These are phyloP conservation scores for Oryzias melastigma DNA, from an alignment of 2,113 vertebrate genomes.

Conservation along the genomic window DNA sequence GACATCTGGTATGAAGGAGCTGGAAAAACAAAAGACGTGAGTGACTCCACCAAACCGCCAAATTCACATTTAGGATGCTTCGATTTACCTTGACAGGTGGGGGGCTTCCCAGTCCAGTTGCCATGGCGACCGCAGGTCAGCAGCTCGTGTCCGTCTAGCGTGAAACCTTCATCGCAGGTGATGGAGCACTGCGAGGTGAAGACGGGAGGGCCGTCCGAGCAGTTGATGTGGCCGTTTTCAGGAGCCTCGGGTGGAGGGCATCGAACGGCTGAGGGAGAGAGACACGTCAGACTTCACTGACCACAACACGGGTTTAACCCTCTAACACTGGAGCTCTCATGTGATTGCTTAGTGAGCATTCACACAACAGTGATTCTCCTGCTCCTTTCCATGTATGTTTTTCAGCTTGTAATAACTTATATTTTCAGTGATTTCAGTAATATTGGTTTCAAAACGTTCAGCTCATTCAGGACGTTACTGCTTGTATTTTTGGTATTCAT, in stretches of 20 bases:
- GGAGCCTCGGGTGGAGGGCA: conserved; percentile 54
- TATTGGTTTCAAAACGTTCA: too few species aligned
- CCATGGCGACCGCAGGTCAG: conserved; percentile 59
- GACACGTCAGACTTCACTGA: not conserved
- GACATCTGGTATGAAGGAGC: conserved; percentile 2
- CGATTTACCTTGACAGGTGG: conserved; percentile 65
- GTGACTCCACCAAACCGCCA: not conserved
- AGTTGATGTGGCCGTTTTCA: conserved; percentile 58
- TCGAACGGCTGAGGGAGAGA: conserved; percentile 41
- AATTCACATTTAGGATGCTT: not conserved
- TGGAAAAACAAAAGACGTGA: conserved; percentile 37
- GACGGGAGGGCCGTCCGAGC: conserved; percentile 36
- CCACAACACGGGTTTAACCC: too few species aligned
- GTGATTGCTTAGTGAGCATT: too few species aligned
- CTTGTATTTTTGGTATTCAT: too few species aligned
- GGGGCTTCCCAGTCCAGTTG: conserved; percentile 66
- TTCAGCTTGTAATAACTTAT: too few species aligned
- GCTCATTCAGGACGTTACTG: too few species aligned
- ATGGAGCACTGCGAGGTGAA: conserved; percentile 65
- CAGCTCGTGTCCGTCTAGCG: conserved; percentile 41
- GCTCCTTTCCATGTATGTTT: too few species aligned
- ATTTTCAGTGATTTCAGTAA: too few species aligned
- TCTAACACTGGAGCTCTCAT: too few species aligned
- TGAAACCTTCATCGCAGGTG: conserved; percentile 54
- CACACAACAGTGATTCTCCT: too few species aligned